Base-by-base conservation (phyloP, 2,888 invertebrate genomes). In the Cataglyphis albicans region DNA sequence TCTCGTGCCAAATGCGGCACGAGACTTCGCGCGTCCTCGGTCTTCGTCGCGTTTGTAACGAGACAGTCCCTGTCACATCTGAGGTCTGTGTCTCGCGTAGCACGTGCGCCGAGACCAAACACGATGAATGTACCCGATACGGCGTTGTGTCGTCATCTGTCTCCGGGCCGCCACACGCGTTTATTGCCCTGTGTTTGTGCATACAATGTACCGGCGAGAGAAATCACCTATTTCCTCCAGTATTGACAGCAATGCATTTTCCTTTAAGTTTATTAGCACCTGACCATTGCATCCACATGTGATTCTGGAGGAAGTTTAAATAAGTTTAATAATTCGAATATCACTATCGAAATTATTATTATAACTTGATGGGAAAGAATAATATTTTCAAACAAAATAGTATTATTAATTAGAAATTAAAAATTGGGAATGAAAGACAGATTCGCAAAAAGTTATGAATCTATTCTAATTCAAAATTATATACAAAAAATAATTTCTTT, bases 91-190 rank as follows among this genome's bases (percentile, higher is more conserved):
- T 57, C 65, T 85, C 15, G 61, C 29, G 64, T 83, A 83, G 81
- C 84, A 74, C 83, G 67, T 85, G 83, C 74, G 81, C 81, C 70
- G 55, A 65, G 86, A 78, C 72, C 65, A 67, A 35, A 52, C 81
- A 76, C 81, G 84, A 89, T 84, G 76, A 87, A 88, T 78, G 84
- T 73, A 68, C 55, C 41, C 68, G 88, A 87, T 85, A 85, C 48
- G 59, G 12, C 35, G 32, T 63, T 25, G 70, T 64, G 63, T 70
- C 63, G 88, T 67, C 75, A 88, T 78, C 75, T 78, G 86, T 44
- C 78, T 67, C 72, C 74, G 74, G 70, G 68, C 68, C 73, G 63
- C 67, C 72, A 57, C 72, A 57, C 57, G 44, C 70, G 29, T 41
- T 76, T 76, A 76, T 88, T 78, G 82, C 85, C 57, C 76, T 63